phyloP scores from a whole-genome alignment of 1,140 invertebrate genomes.

The Sitophilus oryzae region DNA sequence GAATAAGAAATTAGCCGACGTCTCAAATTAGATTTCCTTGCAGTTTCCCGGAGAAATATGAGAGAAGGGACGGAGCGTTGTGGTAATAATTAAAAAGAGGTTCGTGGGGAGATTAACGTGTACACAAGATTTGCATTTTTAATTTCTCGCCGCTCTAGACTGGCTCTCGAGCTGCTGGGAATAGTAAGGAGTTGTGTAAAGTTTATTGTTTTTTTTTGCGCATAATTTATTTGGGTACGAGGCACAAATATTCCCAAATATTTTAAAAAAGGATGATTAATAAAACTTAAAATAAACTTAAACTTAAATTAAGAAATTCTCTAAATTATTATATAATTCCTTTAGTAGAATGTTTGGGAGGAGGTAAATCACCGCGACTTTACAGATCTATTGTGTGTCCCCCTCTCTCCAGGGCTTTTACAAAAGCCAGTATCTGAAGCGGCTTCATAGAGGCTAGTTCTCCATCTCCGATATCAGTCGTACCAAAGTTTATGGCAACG shows the following conservation, averaged over 20 bases:
- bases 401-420: too few relatives aligned
- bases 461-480: too few relatives aligned
- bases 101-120: conserved; percentile 22
- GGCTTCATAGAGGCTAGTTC: too few relatives aligned
- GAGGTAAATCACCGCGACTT: too few relatives aligned
- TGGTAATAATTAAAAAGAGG: conserved; percentile 28
- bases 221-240: neutral
- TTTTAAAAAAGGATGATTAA: too few relatives aligned
- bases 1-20: conserved; percentile 29
- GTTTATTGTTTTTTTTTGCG: neutral
- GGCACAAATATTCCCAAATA: neutral
- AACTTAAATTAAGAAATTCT: too few relatives aligned
- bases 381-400: too few relatives aligned
- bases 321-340: too few relatives aligned
- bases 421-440: too few relatives aligned
- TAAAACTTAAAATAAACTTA: too few relatives aligned
- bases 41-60: conserved; percentile 26
- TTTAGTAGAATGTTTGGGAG: too few relatives aligned
- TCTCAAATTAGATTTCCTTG: conserved; percentile 29
- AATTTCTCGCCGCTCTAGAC: neutral
- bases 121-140: conserved; percentile 26
- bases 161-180: neutral
- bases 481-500: too few relatives aligned
- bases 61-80: conserved; percentile 23
- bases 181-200: neutral